These are phyloP conservation scores for Hypotaenidia philippensis DNA, from an alignment of 2,797 vertebrate genomes.

Conservation along the genomic window DNA sequence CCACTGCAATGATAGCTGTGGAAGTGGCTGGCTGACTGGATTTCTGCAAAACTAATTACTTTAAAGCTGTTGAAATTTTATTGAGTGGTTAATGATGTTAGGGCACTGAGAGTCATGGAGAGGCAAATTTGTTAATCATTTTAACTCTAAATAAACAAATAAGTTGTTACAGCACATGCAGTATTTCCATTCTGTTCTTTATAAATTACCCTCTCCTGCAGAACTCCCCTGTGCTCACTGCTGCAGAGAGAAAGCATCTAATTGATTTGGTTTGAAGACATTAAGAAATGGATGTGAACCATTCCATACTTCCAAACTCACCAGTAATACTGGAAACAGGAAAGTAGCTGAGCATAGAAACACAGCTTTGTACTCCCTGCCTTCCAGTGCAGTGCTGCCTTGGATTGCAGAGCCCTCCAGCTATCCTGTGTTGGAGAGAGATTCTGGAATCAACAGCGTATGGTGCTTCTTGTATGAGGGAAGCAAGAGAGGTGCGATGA, in stretches of 20 bases:
- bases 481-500: background rate
- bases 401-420: background rate
- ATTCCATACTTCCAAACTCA: background rate
- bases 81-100: background rate
- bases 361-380: background rate
- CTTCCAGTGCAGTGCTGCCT: background rate
- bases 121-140: background rate
- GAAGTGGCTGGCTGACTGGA: background rate
- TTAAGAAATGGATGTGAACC: background rate
- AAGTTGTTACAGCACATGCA: background rate
- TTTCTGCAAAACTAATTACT: conserved; percentile 4
- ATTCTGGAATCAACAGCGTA: background rate
- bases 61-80: background rate
- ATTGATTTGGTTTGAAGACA: background rate
- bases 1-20: background rate
- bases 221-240: background rate
- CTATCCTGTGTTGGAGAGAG: background rate
- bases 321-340: background rate
- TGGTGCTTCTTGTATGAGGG: rapidly evolving
- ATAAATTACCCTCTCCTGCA: background rate
- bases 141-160: background rate
- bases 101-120: background rate
- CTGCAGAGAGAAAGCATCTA: background rate
- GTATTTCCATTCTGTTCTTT: background rate
- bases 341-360: background rate